Percentiles rank a stretch among this genome's conserved stretches.
Conservation (phyloP, 2,888 invertebrate species). For the Paralinhomoeus sp. region DNA sequence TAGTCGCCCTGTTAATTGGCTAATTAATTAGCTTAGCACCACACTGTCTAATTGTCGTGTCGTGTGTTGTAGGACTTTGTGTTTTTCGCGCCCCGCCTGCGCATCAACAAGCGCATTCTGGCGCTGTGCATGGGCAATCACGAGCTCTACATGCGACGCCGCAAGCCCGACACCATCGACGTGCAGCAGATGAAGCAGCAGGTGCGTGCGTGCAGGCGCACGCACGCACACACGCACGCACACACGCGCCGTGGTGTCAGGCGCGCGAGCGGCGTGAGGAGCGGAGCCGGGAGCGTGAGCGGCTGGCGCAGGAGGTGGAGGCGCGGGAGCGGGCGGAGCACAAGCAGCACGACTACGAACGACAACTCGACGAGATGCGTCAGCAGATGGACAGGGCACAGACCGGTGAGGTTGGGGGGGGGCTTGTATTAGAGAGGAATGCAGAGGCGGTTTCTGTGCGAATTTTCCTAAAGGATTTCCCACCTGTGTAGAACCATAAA, state of each 20-base stretch:
- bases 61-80: conserved; percentile 78
- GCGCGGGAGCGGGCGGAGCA: conserved; percentile 87
- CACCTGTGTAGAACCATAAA: too few relatives aligned
- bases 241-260: too few relatives aligned
- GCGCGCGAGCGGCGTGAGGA: too few relatives aligned
- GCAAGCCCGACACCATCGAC: conserved; percentile 97
- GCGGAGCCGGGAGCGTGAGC: conserved; percentile 14
- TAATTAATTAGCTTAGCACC: too few relatives aligned
- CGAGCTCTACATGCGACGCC: conserved; percentile 89
- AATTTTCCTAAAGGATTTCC: too few relatives aligned
- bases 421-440: too few relatives aligned
- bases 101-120: conserved; percentile 92
- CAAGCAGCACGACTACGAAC: conserved; percentile 88
- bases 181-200: conserved; percentile 99
- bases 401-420: conserved; percentile 34
- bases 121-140: conserved; percentile 99
- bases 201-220: too few relatives aligned
- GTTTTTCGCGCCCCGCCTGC: conserved; percentile 87
- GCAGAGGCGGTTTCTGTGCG: too few relatives aligned
- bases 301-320: conserved; percentile 73
- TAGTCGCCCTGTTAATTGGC: too few relatives aligned
- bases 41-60: too few relatives aligned
- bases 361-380: conserved; percentile 62
- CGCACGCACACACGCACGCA: too few relatives aligned
- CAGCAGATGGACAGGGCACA: conserved; percentile 65